phyloP scores from a whole-genome alignment of 2,113 vertebrate genomes.

The Notarius lentiginosus region DNA sequence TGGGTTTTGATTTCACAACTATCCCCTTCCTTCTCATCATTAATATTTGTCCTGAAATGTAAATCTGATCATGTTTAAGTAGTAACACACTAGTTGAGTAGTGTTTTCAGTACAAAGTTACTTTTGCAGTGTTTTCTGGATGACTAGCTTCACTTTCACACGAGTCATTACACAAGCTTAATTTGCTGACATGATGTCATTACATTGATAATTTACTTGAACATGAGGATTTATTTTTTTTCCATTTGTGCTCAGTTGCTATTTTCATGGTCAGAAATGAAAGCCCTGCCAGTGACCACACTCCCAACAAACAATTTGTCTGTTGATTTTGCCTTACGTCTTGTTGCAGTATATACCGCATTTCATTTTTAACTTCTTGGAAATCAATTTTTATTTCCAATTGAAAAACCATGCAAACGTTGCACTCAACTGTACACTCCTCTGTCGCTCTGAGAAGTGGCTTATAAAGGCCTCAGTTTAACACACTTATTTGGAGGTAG shows the following conservation, averaged over 20 bases:
- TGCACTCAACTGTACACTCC: neutral
- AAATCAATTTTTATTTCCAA: neutral
- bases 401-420: neutral
- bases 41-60: neutral
- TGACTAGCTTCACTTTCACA: constrained; percentile 13
- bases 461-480: neutral
- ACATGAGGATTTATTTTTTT: neutral
- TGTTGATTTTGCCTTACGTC: neutral
- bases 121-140: neutral
- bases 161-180: constrained; percentile 22
- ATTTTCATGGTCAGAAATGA: neutral
- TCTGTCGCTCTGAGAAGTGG: neutral
- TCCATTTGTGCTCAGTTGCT: neutral
- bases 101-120: neutral
- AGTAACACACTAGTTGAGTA: neutral
- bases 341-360: neutral
- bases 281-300: neutral
- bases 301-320: neutral
- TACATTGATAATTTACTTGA: neutral
- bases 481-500: neutral
- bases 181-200: constrained; percentile 21
- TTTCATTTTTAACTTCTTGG: too few species aligned
- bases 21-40: neutral
- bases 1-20: neutral
- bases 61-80: neutral